Percentiles rank a stretch among this genome's conserved stretches.
Evolutionary conservation across 2,888 invertebrate genomes (phyloP).

Genomic region (Hyposoter dolosus): DNA sequence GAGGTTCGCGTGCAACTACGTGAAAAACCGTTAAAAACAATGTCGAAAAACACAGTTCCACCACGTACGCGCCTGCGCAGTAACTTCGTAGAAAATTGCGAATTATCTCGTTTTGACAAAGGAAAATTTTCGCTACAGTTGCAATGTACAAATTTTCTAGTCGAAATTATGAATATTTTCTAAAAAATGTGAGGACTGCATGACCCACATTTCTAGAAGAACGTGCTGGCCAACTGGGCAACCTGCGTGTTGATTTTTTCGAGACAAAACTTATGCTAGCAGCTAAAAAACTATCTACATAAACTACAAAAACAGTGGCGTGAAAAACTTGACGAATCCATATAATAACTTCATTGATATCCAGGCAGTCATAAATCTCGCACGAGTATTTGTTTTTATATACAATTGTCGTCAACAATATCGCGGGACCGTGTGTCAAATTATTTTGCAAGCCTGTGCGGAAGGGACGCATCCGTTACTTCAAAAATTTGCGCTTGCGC

Average conservation of each 20-base stretch:
- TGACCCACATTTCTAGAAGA: not conserved
- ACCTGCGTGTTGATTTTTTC: not conserved
- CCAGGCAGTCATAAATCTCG: not conserved
- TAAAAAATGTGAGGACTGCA: not conserved
- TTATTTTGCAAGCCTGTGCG: no score
- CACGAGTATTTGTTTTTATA: not conserved
- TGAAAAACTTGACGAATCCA: not conserved
- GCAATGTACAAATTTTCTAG: not conserved
- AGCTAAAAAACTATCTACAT: not conserved
- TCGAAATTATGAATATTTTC: not conserved
- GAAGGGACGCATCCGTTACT: not conserved
- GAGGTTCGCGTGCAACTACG: not conserved
- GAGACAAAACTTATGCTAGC: not conserved
- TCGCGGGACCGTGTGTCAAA: not conserved
- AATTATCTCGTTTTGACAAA: not conserved
- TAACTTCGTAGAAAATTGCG: not conserved
- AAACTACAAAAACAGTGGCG: not conserved
- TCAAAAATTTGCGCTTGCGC: constrained; percentile 9
- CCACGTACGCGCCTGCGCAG: not conserved
- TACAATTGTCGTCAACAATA: not conserved
- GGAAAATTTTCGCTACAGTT: not conserved
- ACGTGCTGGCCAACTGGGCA: not conserved
- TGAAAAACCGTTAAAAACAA: not conserved
- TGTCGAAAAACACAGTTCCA: not conserved
- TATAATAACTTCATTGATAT: not conserved